A percentile compares a stretch with the other conserved stretches of the same genome.
Conservation (phyloP, 2,113 vertebrate species). For the Cyphotilapia sp. region DNA sequence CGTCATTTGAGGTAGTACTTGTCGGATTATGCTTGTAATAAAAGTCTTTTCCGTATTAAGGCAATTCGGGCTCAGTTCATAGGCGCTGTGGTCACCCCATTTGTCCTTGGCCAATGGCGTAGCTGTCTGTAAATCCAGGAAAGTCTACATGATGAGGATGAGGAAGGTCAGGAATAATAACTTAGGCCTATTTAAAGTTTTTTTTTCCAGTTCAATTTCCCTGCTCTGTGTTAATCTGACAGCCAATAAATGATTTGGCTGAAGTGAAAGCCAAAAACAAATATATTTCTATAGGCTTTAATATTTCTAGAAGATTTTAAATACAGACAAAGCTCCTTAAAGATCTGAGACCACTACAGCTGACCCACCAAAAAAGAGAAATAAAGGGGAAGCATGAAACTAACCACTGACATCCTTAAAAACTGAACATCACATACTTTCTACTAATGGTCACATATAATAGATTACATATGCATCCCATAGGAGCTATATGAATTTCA, state of each 20-base stretch:
- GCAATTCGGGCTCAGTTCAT: slow-evolving; percentile 45
- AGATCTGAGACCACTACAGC: background rate
- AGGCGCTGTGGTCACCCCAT: slow-evolving; percentile 60
- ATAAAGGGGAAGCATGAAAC: background rate
- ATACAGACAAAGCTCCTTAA: background rate
- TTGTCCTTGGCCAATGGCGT: slow-evolving; percentile 20
- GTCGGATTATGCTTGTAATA: slow-evolving; percentile 82
- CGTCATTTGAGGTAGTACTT: slow-evolving; percentile 81
- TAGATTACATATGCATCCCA: background rate
- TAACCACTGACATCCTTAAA: background rate
- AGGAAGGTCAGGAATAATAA: slow-evolving; percentile 42
- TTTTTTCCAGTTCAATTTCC: background rate
- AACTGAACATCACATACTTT: background rate
- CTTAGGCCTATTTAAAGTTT: slow-evolving; percentile 2
- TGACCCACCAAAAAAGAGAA: background rate
- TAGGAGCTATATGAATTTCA: background rate
- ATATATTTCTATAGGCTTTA: background rate
- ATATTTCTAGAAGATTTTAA: background rate
- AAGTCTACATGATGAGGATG: slow-evolving; percentile 26
- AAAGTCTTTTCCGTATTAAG: slow-evolving; percentile 74
- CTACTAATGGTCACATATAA: background rate
- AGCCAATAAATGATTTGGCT: background rate
- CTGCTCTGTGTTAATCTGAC: background rate
- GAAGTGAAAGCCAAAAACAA: background rate
- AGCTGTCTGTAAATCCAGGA: slow-evolving; percentile 22